Evolutionary conservation across 2,888 invertebrate genomes (phyloP).

Genomic region (Ormia ochracea): DNA sequence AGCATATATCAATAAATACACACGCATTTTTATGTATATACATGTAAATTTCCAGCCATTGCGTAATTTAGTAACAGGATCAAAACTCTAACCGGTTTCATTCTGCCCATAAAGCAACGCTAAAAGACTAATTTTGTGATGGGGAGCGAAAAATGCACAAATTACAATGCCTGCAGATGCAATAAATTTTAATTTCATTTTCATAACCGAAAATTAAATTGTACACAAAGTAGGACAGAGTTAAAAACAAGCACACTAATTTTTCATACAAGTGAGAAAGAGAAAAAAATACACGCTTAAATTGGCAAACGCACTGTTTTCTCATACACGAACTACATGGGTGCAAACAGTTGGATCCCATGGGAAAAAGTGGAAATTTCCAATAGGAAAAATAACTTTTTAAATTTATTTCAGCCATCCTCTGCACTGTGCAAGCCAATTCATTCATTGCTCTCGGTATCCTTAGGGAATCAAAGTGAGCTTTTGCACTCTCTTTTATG

Average conservation of each 20-base stretch:
- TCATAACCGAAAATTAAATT: conserved; percentile 47
- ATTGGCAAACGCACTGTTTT: conserved; percentile 41
- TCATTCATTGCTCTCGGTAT: conserved; percentile 13
- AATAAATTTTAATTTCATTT: conserved; percentile 52
- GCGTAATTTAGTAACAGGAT: conserved; percentile 33
- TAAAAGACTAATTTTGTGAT: neutral
- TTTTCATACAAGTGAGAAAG: neutral
- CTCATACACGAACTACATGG: conserved; percentile 6
- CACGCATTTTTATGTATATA: too few species aligned
- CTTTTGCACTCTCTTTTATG: neutral
- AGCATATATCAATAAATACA: neutral
- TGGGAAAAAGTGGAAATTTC: neutral
- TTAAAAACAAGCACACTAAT: conserved; percentile 23
- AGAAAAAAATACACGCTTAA: neutral
- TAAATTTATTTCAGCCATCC: neutral
- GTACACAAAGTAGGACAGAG: conserved; percentile 46
- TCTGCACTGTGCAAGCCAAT: neutral
- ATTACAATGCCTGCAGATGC: conserved; percentile 50
- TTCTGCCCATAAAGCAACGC: neutral
- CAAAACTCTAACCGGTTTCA: conserved; percentile 20
- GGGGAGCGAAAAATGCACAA: neutral
- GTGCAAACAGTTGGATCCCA: neutral
- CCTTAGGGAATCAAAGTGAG: conserved; percentile 26
- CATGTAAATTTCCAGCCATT: conserved; percentile 5
- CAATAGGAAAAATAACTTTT: too few species aligned